These are phyloP conservation scores for Babyrousa celebensis DNA, from an alignment of 2,797 vertebrate species.

Conservation along the genomic window DNA sequence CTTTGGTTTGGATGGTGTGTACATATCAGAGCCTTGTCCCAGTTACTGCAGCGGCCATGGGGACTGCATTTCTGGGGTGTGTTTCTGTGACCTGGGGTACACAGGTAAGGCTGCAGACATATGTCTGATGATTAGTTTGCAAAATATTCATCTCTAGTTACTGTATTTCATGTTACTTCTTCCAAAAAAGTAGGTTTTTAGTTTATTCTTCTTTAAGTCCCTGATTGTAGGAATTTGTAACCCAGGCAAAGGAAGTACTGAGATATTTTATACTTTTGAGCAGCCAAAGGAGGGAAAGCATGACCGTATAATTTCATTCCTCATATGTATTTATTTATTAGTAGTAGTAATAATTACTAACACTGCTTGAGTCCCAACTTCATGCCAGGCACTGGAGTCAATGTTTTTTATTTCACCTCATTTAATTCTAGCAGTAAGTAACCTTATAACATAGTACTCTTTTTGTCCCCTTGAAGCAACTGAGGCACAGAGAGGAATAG, in stretches of 20 bases:
- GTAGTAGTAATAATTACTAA: background rate
- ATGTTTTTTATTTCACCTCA: conserved; percentile 57
- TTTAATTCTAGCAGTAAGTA: conserved; percentile 24
- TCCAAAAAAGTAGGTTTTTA: background rate
- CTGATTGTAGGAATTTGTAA: conserved; percentile 28
- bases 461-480: background rate
- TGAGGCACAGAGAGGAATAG: background rate
- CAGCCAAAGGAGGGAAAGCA: background rate
- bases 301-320: conserved; percentile 51
- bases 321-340: conserved; percentile 34
- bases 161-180: background rate
- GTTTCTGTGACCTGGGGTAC: conserved; percentile 98
- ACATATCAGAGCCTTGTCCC: conserved; percentile 98
- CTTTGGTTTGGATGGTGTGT: conserved; percentile 97
- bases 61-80: conserved; percentile 98
- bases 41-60: conserved; percentile 98
- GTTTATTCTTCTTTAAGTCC: conserved; percentile 47
- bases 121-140: background rate
- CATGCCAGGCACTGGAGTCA: background rate
- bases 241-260: background rate
- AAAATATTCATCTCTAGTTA: background rate
- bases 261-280: conserved; percentile 65
- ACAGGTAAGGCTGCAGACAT: conserved; percentile 92
- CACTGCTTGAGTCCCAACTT: background rate
- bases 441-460: background rate